Base-by-base conservation (phyloP, 30 jellyfish, hydroid and myxozoan species). In the Cassiopea xamachana region DNA sequence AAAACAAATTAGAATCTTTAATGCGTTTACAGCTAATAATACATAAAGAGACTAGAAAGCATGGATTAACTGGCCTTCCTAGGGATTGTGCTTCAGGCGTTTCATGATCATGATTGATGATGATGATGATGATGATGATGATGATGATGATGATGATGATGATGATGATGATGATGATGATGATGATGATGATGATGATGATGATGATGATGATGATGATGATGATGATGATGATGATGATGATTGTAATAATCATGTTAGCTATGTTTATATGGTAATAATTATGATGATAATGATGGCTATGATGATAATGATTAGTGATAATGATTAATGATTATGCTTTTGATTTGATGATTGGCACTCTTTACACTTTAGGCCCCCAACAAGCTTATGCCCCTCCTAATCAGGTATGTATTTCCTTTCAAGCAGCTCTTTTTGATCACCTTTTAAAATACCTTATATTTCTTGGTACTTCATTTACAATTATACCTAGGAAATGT, bases 351-450 rank as follows among this genome's bases (percentile, higher is more conserved):
- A 55, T 55, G 64, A 55, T 55, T 55, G 6, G 15, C 8, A 44
- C 47, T 69, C 19, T 69, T 71, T 84, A 19, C 3, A 39, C 17
- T 79, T 0, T 48, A 88, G 95, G 90, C 46, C 48, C 69, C 44
- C 95, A 88, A 60, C 90, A 90, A 18, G 70, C 79, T 0, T 88
- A 77, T 79, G 90, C 81, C 1, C 60, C 95, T 6, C 95, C 90
- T 6, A 19, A 61, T 9, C 95, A 88, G 90, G 95, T 88, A n/a
- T 1, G 80, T 46, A 64, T 64, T 14, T 6, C 69, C 69, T 6
- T 59, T 59, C 14, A 59, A 59, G 14, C 69, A 7, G 69, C 14
- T 59, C 39, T 27, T 27, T 27, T 27, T 27, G 0, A 27, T 27
- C 39, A 27, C 39, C 39, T 27, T 27, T 27, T 27, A 27, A 27